phyloP scores from a whole-genome alignment of 2,888 invertebrate species.

The Meteorus colon region DNA sequence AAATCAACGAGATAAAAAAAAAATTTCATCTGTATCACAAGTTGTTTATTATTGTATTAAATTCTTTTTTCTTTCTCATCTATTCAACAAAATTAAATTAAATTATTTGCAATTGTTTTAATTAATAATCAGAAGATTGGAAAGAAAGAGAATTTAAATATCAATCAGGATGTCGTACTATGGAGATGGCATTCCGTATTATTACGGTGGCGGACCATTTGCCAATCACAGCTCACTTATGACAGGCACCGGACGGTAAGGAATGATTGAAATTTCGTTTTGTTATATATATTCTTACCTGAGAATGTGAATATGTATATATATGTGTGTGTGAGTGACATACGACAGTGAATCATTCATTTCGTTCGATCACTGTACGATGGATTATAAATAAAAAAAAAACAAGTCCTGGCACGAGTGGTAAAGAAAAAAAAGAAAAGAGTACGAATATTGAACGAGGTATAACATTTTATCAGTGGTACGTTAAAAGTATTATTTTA shows the following conservation, averaged over 20 bases:
- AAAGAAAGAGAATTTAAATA: slow-evolving; percentile 8
- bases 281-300: slow-evolving; percentile 24
- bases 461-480: no score
- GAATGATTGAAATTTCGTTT: slow-evolving; percentile 24
- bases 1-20: neutral
- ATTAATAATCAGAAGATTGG: neutral
- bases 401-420: slow-evolving; percentile 19
- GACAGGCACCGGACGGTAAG: slow-evolving; percentile 70
- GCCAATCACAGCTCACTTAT: slow-evolving; percentile 71
- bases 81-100: slow-evolving; percentile 21
- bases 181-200: slow-evolving; percentile 67
- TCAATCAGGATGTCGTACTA: slow-evolving; percentile 67
- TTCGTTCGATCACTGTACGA: slow-evolving; percentile 28
- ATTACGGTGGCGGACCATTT: slow-evolving; percentile 64
- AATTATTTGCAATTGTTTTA: slow-evolving; percentile 9
- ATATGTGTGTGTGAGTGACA: slow-evolving; percentile 4
- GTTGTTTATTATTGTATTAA: neutral
- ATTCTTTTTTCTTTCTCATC: slow-evolving; percentile 31
- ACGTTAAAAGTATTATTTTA: no score
- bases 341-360: slow-evolving; percentile 13
- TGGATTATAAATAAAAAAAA: slow-evolving; percentile 3
- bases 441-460: neutral
- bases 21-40: neutral
- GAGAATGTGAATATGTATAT: no score
- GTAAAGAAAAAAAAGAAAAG: neutral